Evolutionary conservation across 1,140 invertebrate genomes (phyloP).

Genomic region (Metaphire vulgaris): DNA sequence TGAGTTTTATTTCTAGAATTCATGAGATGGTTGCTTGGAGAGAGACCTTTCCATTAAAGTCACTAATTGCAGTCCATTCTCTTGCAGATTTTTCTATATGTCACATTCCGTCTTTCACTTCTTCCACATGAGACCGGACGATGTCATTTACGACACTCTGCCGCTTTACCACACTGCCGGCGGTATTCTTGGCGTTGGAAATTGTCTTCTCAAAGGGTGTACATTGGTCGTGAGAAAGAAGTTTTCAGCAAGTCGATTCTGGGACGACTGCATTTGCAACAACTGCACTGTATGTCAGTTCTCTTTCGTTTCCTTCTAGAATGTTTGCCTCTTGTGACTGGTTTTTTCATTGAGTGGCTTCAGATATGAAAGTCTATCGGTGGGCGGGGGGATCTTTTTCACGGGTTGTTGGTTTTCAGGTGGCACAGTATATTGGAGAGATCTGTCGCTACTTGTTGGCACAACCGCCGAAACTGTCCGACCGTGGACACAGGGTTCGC

Average conservation of each 20-base stretch:
- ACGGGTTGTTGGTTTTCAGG: slow-evolving; percentile 56
- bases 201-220: slow-evolving; percentile 74
- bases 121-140: slow-evolving; percentile 60
- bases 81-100: slow-evolving; percentile 49
- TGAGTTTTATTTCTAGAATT: no score
- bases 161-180: slow-evolving; percentile 93
- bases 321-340: no score
- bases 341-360: no score
- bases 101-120: slow-evolving; percentile 45
- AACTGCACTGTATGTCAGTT: slow-evolving; percentile 92
- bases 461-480: slow-evolving; percentile 67
- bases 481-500: slow-evolving; percentile 75
- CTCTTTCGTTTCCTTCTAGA: no score
- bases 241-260: slow-evolving; percentile 93
- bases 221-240: slow-evolving; percentile 80
- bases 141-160: slow-evolving; percentile 79
- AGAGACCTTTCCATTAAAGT: no score
- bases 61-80: no score
- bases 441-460: slow-evolving; percentile 94
- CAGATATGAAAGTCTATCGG: no score
- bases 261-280: slow-evolving; percentile 88
- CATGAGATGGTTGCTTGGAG: no score
- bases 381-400: no score
- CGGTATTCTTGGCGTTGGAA: slow-evolving; percentile 65
- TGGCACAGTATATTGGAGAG: slow-evolving; percentile 95